Conservation (phyloP, 2,113 vertebrate genomes). For the Typhlomys cinereus region DNA sequence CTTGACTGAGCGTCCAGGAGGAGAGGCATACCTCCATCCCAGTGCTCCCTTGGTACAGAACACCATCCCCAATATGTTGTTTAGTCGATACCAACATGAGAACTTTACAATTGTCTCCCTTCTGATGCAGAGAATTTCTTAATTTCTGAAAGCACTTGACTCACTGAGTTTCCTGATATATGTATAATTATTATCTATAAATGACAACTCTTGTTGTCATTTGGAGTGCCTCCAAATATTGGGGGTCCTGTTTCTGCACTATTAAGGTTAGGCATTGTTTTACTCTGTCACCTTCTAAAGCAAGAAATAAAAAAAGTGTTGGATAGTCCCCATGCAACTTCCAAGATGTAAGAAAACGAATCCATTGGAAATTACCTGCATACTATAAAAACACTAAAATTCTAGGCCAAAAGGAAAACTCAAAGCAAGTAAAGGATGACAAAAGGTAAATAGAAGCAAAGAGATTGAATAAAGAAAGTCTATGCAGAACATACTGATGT, state of each 20-base stretch:
- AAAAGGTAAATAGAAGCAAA: neutral
- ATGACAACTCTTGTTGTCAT: neutral
- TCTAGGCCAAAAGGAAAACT: neutral
- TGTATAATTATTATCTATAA: neutral
- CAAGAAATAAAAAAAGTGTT: neutral
- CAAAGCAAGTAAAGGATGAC: neutral
- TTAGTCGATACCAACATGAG: neutral
- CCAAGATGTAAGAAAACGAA: neutral
- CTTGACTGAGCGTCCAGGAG: neutral
- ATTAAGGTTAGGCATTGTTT: neutral
- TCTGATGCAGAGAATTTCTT: too few relatives aligned
- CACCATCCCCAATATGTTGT: neutral
- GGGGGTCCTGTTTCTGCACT: neutral
- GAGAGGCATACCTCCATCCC: fast-evolving
- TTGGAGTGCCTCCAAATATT: neutral
- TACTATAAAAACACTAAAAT: neutral
- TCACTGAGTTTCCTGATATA: neutral
- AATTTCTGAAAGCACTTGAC: neutral
- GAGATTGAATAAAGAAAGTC: neutral
- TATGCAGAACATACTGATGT: neutral
- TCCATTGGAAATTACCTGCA: neutral
- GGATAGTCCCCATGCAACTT: neutral
- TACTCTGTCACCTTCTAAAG: neutral
- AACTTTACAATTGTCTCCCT: neutral
- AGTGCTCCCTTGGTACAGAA: neutral